Percentiles rank a stretch among this genome's conserved stretches.
Conservation (phyloP, 2,888 invertebrate species). For the Steromphala cineraria region DNA sequence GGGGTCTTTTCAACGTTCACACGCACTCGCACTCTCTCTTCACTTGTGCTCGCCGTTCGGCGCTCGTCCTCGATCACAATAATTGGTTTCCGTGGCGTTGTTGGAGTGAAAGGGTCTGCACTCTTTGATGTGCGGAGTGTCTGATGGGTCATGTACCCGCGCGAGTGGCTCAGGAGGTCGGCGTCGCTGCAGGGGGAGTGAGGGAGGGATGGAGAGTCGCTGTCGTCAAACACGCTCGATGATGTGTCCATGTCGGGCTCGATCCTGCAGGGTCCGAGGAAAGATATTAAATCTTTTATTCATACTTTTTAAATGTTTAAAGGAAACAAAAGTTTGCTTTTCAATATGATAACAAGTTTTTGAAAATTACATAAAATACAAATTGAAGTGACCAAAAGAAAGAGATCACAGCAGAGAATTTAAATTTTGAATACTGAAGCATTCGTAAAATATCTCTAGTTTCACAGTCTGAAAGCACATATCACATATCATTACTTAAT, state of each 20-base stretch:
- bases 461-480: neutral
- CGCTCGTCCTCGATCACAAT: neutral
- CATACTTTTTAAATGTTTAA: too few relatives aligned
- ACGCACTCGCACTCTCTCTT: slow-evolving; percentile 45
- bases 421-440: too few relatives aligned
- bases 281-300: neutral
- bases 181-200: slow-evolving; percentile 64
- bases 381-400: too few relatives aligned
- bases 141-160: slow-evolving; percentile 34
- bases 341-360: neutral
- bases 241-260: slow-evolving; percentile 69
- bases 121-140: slow-evolving; percentile 54
- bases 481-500: too few relatives aligned
- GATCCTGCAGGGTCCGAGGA: slow-evolving; percentile 51
- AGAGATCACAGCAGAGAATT: too few relatives aligned
- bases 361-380: neutral
- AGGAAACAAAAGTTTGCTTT: too few relatives aligned
- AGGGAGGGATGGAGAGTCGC: slow-evolving; percentile 61
- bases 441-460: too few relatives aligned
- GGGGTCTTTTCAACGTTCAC: slow-evolving; percentile 48
- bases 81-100: slow-evolving; percentile 22
- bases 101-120: slow-evolving; percentile 46
- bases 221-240: slow-evolving; percentile 69
- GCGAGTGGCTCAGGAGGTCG: slow-evolving; percentile 37
- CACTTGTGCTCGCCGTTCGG: slow-evolving; percentile 28